phyloP scores from a whole-genome alignment of 1,140 invertebrate genomes.

The Solenopsis fugax region DNA sequence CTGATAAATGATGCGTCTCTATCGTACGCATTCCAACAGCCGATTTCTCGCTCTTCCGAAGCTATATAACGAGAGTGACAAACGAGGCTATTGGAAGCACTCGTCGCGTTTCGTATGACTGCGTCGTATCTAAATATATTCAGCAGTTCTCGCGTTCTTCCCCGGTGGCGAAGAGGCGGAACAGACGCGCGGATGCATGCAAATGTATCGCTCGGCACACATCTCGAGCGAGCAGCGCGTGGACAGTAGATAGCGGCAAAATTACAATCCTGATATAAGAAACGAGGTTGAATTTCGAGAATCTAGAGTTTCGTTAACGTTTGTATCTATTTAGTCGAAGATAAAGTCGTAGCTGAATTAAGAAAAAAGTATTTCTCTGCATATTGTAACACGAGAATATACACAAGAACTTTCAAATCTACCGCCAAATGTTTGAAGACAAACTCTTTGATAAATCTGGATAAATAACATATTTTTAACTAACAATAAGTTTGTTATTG shows the following conservation, averaged over 20 bases:
- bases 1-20: slow-evolving; percentile 37
- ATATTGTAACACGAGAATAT: not conserved
- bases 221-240: slow-evolving; percentile 37
- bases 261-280: slow-evolving; percentile 25
- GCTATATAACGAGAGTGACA: slow-evolving; percentile 63
- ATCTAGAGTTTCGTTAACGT: not conserved
- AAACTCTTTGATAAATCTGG: not conserved
- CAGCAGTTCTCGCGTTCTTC: slow-evolving; percentile 29
- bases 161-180: not conserved
- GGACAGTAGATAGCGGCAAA: slow-evolving; percentile 4
- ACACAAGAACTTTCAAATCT: not conserved
- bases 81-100: slow-evolving; percentile 64
- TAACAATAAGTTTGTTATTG: not conserved
- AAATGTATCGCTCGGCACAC: slow-evolving; percentile 47
- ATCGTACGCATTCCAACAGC: not conserved
- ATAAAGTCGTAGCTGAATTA: not conserved
- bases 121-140: slow-evolving; percentile 67
- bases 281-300: not conserved
- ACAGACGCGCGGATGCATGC: slow-evolving; percentile 16
- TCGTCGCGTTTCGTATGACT: slow-evolving; percentile 60
- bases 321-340: not conserved
- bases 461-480: not conserved
- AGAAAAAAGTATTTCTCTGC: not conserved
- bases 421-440: not conserved
- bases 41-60: slow-evolving; percentile 36